Conservation (phyloP, 2,113 vertebrate genomes). For the Elachura formosa region DNA sequence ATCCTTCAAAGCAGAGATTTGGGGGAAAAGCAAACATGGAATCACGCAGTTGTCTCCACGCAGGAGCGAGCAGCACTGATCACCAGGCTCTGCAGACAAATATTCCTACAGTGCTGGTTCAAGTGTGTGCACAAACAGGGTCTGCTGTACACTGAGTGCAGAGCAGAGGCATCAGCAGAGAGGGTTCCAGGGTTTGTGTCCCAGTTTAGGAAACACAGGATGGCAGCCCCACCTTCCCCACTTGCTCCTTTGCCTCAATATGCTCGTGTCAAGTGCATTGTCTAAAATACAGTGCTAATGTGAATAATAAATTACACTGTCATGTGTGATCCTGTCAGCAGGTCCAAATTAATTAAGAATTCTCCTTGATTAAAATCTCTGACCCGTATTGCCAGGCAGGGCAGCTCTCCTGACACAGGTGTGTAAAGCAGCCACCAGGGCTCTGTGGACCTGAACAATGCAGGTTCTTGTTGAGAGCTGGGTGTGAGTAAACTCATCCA, state of each 20-base stretch:
- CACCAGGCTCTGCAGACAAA: background rate
- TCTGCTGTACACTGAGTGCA: background rate
- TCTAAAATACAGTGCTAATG: background rate
- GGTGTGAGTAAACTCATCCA: background rate
- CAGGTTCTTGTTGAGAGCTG: background rate
- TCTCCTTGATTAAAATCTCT: background rate
- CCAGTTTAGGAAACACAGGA: background rate
- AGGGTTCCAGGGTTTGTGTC: background rate
- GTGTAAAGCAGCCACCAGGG: background rate
- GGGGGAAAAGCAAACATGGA: background rate
- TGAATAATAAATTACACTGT: background rate
- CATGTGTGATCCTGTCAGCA: background rate
- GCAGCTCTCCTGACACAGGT: background rate
- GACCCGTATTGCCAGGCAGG: background rate
- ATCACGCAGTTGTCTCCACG: background rate
- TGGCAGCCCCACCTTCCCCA: background rate
- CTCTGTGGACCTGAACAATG: background rate
- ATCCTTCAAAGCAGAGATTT: background rate
- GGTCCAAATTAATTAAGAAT: background rate
- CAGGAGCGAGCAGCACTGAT: background rate
- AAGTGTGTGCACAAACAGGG: background rate
- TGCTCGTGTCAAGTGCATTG: background rate
- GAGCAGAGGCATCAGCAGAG: background rate
- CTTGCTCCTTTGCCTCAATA: background rate
- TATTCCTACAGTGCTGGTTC: background rate